Conservation (phyloP, 2,888 invertebrate genomes). For the Hermaeophaga mercurialis region DNA sequence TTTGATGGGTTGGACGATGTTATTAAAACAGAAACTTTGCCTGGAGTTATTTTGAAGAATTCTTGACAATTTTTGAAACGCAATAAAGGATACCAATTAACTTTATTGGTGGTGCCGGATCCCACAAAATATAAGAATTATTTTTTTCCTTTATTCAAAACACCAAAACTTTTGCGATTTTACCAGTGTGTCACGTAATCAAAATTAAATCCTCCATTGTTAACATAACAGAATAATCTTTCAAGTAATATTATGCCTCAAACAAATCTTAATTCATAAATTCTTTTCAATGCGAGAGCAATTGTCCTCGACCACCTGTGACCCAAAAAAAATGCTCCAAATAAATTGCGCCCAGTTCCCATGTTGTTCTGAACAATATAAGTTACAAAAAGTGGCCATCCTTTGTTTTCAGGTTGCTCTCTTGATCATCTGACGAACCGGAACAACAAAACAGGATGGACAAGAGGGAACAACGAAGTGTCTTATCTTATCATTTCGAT, state of each 20-base stretch:
- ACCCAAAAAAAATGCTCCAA: constrained; percentile 23
- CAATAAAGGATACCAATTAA: no score
- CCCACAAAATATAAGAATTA: no score
- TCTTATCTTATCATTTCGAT: constrained; percentile 21
- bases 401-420: constrained; percentile 36
- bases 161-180: no score
- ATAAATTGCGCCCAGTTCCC: constrained; percentile 34
- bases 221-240: not conserved
- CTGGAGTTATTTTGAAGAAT: not conserved
- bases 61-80: no score
- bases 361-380: constrained; percentile 34
- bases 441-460: constrained; percentile 29
- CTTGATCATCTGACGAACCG: constrained; percentile 32
- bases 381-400: constrained; percentile 37
- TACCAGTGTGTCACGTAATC: no score
- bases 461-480: constrained; percentile 21
- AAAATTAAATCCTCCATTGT: no score
- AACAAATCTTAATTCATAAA: constrained; percentile 8
- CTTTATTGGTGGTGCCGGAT: no score
- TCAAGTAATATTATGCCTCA: not conserved
- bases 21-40: not conserved
- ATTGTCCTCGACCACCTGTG: constrained; percentile 22
- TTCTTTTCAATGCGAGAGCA: constrained; percentile 4
- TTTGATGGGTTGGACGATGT: not conserved
- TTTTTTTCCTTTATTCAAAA: no score